Base-by-base conservation (phyloP, 2,113 vertebrate genomes). In the Scomber colias region DNA sequence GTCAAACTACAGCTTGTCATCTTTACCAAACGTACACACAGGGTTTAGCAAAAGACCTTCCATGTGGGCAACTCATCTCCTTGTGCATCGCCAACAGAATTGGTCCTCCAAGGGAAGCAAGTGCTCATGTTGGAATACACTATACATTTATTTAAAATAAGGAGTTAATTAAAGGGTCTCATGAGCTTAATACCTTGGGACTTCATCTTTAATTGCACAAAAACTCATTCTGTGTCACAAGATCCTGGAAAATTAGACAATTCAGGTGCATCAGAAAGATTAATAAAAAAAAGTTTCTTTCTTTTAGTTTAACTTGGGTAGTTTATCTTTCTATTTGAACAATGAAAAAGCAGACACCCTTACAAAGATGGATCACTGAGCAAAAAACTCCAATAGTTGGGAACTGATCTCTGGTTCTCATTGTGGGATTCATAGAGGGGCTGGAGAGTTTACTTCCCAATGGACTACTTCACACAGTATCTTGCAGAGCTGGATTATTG, bases 401-500 rank as follows among this genome's bases (percentile, higher is more conserved):
- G 71, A 77, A 73, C 61, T 71, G 70, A 84, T 61, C 79, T 55
- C 13, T 77, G 66, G 21, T 75, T 53, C 49, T 74, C 61, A 24
- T 65, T 67, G 61, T 66, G 61, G 68, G 64, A 67, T 84, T 77
- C 57, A 59, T 10, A 60, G 70, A 51, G 70, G 30, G 30, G 59
- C 27, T 64, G 62, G 40, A 64, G 56, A 56, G 63, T 75, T 67
- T 16, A 71, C 54, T 49, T 84, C 78, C 84, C 75, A 27, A 3
- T 51, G 48, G 78, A 69, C 46, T 59, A 15, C 77, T 66, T 65
- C 61, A 54, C 69, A 57, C 15, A 50, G 74, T 62, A 44, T 63
- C 55, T 82, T 67, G 68, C 49, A 67, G 54, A 62, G 51, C 70
- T 65, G 62, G 49, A 71, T 79, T 89, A 92, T 90, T 83, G 87